Percentiles rank a stretch among this genome's conserved stretches.
Evolutionary conservation across 2,113 vertebrate species (phyloP).

Genomic region (Limanda limanda): DNA sequence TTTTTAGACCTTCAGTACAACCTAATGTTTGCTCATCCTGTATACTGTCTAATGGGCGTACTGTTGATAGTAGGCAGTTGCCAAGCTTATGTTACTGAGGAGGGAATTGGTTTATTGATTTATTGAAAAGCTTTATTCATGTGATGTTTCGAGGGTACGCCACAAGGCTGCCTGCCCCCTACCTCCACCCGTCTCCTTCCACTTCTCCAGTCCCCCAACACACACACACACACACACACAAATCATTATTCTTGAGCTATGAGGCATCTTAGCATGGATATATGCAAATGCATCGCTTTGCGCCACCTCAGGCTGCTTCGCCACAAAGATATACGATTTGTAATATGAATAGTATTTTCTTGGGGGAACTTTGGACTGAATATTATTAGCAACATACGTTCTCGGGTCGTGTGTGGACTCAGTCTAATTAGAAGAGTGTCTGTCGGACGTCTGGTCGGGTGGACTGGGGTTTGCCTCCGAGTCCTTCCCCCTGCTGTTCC

Average conservation of each 20-base stretch:
- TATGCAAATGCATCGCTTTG: constrained; percentile 52
- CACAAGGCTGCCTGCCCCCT: constrained; percentile 32
- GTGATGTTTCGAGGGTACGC: constrained; percentile 21
- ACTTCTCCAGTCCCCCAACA: neutral
- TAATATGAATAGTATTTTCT: constrained; percentile 60
- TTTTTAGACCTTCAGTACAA: too few relatives aligned
- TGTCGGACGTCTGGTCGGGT: constrained; percentile 22
- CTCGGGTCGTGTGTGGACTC: constrained; percentile 51
- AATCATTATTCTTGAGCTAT: constrained; percentile 38
- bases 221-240: neutral
- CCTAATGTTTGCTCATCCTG: neutral
- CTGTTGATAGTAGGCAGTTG: constrained; percentile 25
- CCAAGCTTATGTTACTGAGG: constrained; percentile 5
- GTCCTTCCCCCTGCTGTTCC: constrained; percentile 71
- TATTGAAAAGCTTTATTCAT: constrained; percentile 69
- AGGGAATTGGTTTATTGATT: constrained; percentile 69
- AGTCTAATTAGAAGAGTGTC: constrained; percentile 69
- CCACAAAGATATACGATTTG: constrained; percentile 59
- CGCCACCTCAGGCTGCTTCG: constrained; percentile 37
- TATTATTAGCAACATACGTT: constrained; percentile 66
- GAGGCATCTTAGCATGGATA: constrained; percentile 39
- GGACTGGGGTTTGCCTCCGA: constrained; percentile 5
- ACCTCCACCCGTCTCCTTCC: constrained; percentile 3
- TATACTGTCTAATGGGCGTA: constrained; percentile 10
- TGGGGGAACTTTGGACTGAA: constrained; percentile 42